Evolutionary conservation across 53 echinoderm and acorn worm genomes (phyloP).

Genomic region (Henricia sp.): DNA sequence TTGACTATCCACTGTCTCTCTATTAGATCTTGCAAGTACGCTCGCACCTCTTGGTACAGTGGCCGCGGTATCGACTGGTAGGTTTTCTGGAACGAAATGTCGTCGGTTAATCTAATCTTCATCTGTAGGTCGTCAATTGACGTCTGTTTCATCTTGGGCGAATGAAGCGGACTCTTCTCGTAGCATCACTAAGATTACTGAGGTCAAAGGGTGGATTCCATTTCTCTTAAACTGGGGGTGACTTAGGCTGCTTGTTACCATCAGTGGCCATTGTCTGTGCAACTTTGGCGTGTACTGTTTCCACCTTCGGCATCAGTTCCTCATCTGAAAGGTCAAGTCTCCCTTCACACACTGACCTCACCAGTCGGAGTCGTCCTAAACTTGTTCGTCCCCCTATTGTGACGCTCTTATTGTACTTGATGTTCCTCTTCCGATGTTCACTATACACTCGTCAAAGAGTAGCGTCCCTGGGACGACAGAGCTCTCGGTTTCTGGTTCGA

Average conservation of each 20-base stretch:
- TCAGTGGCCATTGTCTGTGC: not conserved
- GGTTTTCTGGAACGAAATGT: constrained; percentile 65
- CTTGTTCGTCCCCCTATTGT: not conserved
- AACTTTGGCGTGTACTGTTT: not conserved
- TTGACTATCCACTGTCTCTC: constrained; percentile 68
- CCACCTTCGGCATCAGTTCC: too few relatives aligned
- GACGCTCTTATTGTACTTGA: not conserved
- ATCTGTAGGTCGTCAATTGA: constrained; percentile 47
- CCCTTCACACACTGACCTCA: not conserved
- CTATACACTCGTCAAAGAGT: not conserved
- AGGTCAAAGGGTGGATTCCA: constrained; percentile 48
- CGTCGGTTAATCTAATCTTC: constrained; percentile 50
- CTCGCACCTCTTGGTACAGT: constrained; percentile 47
- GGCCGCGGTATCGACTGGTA: constrained; percentile 63
- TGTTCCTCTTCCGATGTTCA: constrained; percentile 1
- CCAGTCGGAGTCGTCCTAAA: not conserved
- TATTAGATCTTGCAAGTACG: constrained; percentile 65
- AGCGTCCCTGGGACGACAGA: too few relatives aligned
- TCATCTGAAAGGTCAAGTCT: too few relatives aligned
- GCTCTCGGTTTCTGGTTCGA: too few relatives aligned
- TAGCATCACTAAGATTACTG: constrained; percentile 22
- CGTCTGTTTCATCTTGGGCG: constrained; percentile 46
- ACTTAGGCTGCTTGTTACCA: not conserved
- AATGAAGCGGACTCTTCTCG: constrained; percentile 51
- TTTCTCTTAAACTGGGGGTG: too few relatives aligned